Base-by-base conservation (phyloP, 2,113 vertebrate genomes). In the Semnornis frantzii region DNA sequence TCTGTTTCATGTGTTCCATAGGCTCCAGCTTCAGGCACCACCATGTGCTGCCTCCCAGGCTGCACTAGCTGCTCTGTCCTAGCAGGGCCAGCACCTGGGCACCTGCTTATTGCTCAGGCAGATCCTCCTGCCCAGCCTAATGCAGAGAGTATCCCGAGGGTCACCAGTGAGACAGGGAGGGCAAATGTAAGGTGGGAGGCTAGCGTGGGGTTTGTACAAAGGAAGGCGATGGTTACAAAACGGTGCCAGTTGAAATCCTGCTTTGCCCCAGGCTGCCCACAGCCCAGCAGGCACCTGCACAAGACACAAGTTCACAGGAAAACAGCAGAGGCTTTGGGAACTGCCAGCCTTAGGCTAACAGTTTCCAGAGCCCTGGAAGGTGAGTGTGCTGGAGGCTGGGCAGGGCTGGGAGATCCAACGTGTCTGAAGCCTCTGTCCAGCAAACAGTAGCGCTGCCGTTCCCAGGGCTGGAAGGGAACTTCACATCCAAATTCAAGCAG, bases 1-100 rank as follows among this genome's bases (percentile, higher is more conserved):
- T 68, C 25, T 52, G 15, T 80, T 17, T 33, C 52, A 28, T 3
- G 23, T 1, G 5, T n/a, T 37, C 33, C 10, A 33, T 0, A 0
- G 30, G 58, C 71, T 82, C 4, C 2, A 33, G 66, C 31, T 73
- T 57, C 62, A 73, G 65, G 46, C 37, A 60, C 18, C 31, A 52
- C 24, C 0, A 7, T 34, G 11, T 63, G 58, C 52, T 94, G 48
- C 33, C 25, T 42, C 55, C 28, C 1, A 0, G 6, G 42, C 10
- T 3, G 4, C 37, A 83, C 17, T 20, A 63, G 71, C 42, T 1
- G 1, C 59, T 81, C 78, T 25, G 31, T 30, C 27, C 21, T 66
- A 87, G 57, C 31, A 78, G 4, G 19, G 68, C 31, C 72, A 83
- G 21, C 37, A 33, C 59, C 25, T 9, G 21, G 52, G 58, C 0